Base-by-base conservation (phyloP, 2,888 invertebrate species). In the Polymixis lichenea region DNA sequence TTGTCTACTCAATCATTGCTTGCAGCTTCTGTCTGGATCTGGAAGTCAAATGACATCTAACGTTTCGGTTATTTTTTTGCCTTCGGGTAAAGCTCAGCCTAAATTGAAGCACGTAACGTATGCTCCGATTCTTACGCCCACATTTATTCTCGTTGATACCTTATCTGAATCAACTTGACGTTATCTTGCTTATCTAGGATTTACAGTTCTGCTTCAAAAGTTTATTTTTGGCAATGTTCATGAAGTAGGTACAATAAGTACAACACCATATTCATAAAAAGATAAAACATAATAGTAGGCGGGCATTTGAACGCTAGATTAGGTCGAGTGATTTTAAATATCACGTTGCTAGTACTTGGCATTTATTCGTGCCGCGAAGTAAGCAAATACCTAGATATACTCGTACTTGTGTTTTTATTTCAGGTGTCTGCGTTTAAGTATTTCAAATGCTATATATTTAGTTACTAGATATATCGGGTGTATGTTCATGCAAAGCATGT, bases 301-400 rank as follows among this genome's bases (percentile, higher is more conserved):
- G 84, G 80, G 76, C 80, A 66, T 76, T 84, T 78, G 69, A 82
- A 61, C 67, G 74, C 72, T 79, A 84, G 82, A 85, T 86, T 82
- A 84, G 82, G 85, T 85, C 82, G 77, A 84, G 62, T 79, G 82
- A 86, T 85, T 86, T 85, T 64, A 84, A 85, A 84, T 81, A 86
- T 86, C 80, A 84, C 81, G 81, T 78, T 67, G 64, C 67, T 56
- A 60, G 73, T 80, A 80, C 83, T 86, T 83, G 84, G 80, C 80
- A 80, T 85, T 86, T 83, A 68, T 77, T 65, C 61, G 70, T 80
- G 83, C 75, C 67, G 69, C 69, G 28, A 68, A 56, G 55, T 71
- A 83, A 72, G 72, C 62, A 72, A 75, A 71, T 72, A 73, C 65
- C 58, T 80, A 67, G 69, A 69, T 46, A 64, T 51, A 65, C 58